These are phyloP conservation scores for Megalurothrips usitatus DNA, from an alignment of 2,888 invertebrate genomes.

Conservation along the genomic window DNA sequence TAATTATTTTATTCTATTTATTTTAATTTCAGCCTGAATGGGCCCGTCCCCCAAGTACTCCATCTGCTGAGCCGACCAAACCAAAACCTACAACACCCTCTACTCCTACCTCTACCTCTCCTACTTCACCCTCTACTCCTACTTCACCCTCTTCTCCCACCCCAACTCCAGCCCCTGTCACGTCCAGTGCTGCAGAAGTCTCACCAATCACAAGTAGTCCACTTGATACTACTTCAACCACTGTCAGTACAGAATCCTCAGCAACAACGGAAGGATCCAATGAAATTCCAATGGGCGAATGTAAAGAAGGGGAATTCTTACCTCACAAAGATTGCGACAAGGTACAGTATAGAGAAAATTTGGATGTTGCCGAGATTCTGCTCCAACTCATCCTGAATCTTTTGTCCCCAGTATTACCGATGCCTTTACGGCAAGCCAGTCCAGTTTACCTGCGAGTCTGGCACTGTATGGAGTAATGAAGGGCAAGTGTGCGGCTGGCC, in stretches of 20 bases:
- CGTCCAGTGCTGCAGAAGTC: background rate
- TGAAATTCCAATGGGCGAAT: slow-evolving; percentile 40
- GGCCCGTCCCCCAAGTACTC: slow-evolving; percentile 40
- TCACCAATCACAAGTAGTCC: background rate
- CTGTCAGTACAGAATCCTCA: background rate
- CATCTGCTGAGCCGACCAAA: slow-evolving; percentile 29
- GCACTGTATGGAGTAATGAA: slow-evolving; percentile 68
- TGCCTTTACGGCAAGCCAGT: slow-evolving; percentile 74
- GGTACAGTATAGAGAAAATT: slow-evolving; percentile 44
- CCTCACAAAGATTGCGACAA: slow-evolving; percentile 56
- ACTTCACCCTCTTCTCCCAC: background rate
- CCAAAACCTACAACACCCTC: slow-evolving; percentile 32
- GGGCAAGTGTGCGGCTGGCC: slow-evolving; percentile 79
- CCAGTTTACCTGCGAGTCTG: slow-evolving; percentile 67
- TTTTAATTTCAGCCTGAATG: slow-evolving; percentile 39
- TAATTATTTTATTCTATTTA: slow-evolving; percentile 24
- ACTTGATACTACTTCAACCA: slow-evolving; percentile 1
- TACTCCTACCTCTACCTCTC: slow-evolving; percentile 22
- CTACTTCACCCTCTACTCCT: slow-evolving; percentile 33
- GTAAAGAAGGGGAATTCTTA: slow-evolving; percentile 53
- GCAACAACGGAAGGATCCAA: background rate
- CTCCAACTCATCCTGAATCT: slow-evolving; percentile 11
- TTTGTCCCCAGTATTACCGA: slow-evolving; percentile 66
- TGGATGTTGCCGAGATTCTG: slow-evolving; percentile 29
- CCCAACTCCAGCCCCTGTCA: no score